Percentiles rank a stretch among this genome's conserved stretches.
Evolutionary conservation across 1,140 invertebrate species (phyloP).

Genomic region (Nephila pilipes): DNA sequence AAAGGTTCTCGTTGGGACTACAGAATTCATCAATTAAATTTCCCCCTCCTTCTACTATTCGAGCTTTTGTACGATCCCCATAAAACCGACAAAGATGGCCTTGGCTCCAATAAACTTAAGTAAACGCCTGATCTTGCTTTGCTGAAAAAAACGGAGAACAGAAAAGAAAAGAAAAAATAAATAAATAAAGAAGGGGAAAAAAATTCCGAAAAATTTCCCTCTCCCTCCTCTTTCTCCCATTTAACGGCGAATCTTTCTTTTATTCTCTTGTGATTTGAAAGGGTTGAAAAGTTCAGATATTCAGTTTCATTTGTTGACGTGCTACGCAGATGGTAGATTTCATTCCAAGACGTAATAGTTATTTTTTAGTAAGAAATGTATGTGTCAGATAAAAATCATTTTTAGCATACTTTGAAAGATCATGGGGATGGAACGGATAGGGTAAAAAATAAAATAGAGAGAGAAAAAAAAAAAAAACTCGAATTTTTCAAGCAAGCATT

Average conservation of each 20-base stretch:
- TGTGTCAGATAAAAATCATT: slow-evolving; percentile 13
- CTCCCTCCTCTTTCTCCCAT: slow-evolving; percentile 27
- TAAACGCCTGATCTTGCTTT: slow-evolving; percentile 68
- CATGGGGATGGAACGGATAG: neutral
- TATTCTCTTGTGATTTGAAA: slow-evolving; percentile 66
- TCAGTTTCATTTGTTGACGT: slow-evolving; percentile 76
- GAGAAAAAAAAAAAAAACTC: neutral
- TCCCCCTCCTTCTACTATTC: slow-evolving; percentile 28
- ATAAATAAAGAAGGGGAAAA: slow-evolving; percentile 25
- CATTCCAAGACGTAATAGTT: slow-evolving; percentile 54
- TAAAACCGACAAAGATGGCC: slow-evolving; percentile 37
- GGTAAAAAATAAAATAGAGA: neutral
- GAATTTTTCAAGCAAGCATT: neutral
- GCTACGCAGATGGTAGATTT: slow-evolving; percentile 73
- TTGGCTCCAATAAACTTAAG: slow-evolving; percentile 70
- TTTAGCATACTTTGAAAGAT: neutral
- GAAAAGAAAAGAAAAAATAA: no score
- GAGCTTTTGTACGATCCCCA: slow-evolving; percentile 48
- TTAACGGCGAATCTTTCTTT: slow-evolving; percentile 66
- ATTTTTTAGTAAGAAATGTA: slow-evolving; percentile 58
- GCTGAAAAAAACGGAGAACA: slow-evolving; percentile 24
- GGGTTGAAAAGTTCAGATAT: slow-evolving; percentile 75
- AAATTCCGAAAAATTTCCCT: neutral
- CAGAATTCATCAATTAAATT: slow-evolving; percentile 34
- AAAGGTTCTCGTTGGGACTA: neutral